Evolutionary conservation across 2,113 vertebrate species (phyloP).

Genomic region (Eubucco bourcierii): DNA sequence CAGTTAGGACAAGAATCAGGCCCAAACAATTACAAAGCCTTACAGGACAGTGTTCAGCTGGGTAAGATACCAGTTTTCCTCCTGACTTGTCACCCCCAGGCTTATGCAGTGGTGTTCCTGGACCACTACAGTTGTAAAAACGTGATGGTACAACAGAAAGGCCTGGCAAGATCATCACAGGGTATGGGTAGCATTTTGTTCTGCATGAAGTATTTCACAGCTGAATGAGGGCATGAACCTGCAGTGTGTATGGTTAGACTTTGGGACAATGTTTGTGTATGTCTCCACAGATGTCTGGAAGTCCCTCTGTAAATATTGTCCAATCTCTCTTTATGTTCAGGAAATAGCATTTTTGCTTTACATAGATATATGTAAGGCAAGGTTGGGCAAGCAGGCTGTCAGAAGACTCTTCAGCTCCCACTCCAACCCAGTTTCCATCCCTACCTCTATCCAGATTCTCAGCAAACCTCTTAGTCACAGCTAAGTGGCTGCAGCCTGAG

Average conservation of each 20-base stretch:
- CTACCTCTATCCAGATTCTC: background rate
- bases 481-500: slow-evolving; percentile 1
- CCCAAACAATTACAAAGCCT: background rate
- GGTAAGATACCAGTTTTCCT: background rate
- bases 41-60: background rate
- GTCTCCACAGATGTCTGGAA: background rate
- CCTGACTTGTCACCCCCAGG: background rate
- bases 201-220: background rate
- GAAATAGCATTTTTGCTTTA: background rate
- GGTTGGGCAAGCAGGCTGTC: background rate
- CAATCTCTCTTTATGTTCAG: background rate
- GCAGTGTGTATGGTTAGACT: background rate
- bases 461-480: slow-evolving; percentile 50
- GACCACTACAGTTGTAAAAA: background rate
- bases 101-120: background rate
- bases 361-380: background rate
- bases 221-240: background rate
- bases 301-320: background rate
- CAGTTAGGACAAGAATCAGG: background rate
- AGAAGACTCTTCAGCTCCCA: background rate
- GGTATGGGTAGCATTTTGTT: background rate
- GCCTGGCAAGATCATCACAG: background rate
- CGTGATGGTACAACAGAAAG: background rate
- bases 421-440: background rate
- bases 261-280: background rate